phyloP scores from a whole-genome alignment of 2,888 invertebrate genomes.

The Fragum fragum region DNA sequence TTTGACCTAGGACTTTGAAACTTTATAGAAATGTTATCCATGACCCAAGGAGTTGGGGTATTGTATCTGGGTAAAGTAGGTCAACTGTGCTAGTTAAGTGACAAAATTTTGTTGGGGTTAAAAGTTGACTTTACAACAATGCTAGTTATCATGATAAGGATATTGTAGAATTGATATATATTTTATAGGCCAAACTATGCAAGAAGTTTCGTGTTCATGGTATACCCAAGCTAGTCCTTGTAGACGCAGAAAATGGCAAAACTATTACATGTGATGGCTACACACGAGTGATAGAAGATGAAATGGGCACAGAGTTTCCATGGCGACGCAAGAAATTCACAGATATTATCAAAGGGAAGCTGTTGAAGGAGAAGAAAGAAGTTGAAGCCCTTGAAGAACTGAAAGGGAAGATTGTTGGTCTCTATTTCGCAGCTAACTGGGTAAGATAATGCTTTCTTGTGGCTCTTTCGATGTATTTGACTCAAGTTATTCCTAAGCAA shows the following conservation, averaged over 20 bases:
- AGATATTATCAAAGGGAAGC: slow-evolving; percentile 80
- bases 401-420: slow-evolving; percentile 90
- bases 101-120: too few relatives aligned
- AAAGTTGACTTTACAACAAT: too few relatives aligned
- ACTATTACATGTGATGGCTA: slow-evolving; percentile 90
- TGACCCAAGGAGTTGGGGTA: too few relatives aligned
- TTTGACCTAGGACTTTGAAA: too few relatives aligned
- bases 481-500: too few relatives aligned
- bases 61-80: too few relatives aligned
- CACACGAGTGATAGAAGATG: slow-evolving; percentile 91
- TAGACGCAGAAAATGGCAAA: slow-evolving; percentile 90
- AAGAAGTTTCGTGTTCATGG: slow-evolving; percentile 93
- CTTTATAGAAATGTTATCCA: too few relatives aligned
- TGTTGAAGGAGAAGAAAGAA: slow-evolving; percentile 85
- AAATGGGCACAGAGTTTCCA: slow-evolving; percentile 91
- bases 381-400: slow-evolving; percentile 80
- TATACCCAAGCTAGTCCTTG: slow-evolving; percentile 92
- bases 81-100: too few relatives aligned
- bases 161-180: too few relatives aligned
- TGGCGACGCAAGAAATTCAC: slow-evolving; percentile 92
- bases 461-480: too few relatives aligned
- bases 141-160: too few relatives aligned
- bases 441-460: too few relatives aligned
- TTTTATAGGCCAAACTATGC: slow-evolving; percentile 91
- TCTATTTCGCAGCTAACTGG: slow-evolving; percentile 97